phyloP scores from a whole-genome alignment of 2,113 vertebrate genomes.

The Sylvilagus bachmani region DNA sequence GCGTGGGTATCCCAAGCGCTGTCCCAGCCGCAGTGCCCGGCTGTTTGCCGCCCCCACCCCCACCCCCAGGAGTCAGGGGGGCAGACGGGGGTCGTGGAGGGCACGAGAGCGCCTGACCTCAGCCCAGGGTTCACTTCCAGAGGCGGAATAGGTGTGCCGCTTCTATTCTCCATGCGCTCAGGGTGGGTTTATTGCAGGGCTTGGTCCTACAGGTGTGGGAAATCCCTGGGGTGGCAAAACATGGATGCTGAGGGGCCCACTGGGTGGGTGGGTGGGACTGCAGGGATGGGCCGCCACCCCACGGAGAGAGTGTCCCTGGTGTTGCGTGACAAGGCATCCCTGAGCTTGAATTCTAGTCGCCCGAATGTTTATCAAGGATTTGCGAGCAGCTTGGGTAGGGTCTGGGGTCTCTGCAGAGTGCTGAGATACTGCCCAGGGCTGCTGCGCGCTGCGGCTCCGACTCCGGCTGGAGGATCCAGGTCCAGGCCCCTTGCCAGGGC shows the following conservation, averaged over 20 bases:
- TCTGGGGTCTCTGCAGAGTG: background rate
- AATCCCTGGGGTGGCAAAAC: background rate
- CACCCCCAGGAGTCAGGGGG: no score
- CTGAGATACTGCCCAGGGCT: background rate
- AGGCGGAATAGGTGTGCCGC: background rate
- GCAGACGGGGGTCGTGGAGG: no score
- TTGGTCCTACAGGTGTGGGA: no score
- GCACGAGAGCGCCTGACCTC: rapidly evolving
- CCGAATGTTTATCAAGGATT: background rate
- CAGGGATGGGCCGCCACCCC: background rate
- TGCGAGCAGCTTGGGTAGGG: background rate
- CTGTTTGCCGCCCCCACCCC: no score
- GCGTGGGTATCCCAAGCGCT: no score
- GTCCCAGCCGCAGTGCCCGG: no score
- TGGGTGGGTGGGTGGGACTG: no score
- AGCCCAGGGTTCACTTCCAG: background rate
- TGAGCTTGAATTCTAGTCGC: background rate
- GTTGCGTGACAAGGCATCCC: background rate
- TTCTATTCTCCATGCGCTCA: no score
- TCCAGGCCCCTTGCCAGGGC: background rate
- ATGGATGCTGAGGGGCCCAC: background rate
- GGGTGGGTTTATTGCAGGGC: no score
- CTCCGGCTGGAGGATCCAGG: background rate
- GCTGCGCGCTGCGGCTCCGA: no score
- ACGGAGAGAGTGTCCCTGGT: background rate